Percentiles rank a stretch among this genome's conserved stretches.
These are phyloP conservation scores for Selenia dentaria DNA, from an alignment of 2,888 invertebrate genomes.

Conservation along the genomic window DNA sequence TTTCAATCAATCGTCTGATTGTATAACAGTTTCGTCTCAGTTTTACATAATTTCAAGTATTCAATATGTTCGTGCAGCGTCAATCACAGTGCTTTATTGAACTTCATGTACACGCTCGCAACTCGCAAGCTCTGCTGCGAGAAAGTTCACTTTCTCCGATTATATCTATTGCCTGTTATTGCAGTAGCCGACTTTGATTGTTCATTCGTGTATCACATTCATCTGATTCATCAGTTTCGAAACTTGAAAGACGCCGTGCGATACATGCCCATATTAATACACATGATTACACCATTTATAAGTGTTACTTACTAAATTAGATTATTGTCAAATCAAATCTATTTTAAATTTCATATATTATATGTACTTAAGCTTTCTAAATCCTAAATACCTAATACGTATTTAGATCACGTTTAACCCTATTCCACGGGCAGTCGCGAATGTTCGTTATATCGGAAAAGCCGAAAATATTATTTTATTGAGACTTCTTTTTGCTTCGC, in stretches of 20 bases:
- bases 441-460: too few species aligned
- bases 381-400: too few species aligned
- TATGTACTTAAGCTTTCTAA: too few species aligned
- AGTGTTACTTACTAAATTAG: too few species aligned
- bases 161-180: constrained; percentile 40
- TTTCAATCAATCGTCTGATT: constrained; percentile 24
- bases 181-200: constrained; percentile 27
- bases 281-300: too few species aligned
- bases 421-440: too few species aligned
- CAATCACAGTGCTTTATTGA: constrained; percentile 29
- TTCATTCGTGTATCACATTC: constrained; percentile 27
- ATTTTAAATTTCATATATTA: too few species aligned
- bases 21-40: constrained; percentile 26
- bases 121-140: constrained; percentile 51
- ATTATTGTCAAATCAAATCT: too few species aligned
- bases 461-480: too few species aligned
- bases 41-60: constrained; percentile 22
- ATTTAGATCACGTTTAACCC: too few species aligned
- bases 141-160: constrained; percentile 73
- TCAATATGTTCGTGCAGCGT: constrained; percentile 25
- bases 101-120: constrained; percentile 41
- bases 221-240: constrained; percentile 29
- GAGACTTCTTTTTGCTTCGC: too few species aligned
- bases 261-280: constrained; percentile 9
- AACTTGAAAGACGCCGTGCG: constrained; percentile 17